A percentile compares a stretch with the other conserved stretches of the same genome.
phyloP scores from a whole-genome alignment of 2,888 invertebrate genomes.

The Drosophila picticornis region DNA sequence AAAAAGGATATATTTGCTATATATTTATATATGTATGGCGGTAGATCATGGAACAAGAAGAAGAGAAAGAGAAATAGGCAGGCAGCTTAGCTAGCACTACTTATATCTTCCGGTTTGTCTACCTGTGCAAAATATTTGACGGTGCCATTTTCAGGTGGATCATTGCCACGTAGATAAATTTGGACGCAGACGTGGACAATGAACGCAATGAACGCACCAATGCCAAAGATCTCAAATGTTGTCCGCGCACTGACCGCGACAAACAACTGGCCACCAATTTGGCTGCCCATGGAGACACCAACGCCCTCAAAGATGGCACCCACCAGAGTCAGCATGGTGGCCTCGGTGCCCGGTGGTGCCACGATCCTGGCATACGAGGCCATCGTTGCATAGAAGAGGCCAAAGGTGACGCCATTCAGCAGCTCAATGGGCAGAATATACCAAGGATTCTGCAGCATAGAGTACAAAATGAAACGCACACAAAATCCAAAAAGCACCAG shows the following conservation, averaged over 20 bases:
- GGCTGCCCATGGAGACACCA: slow-evolving; percentile 92
- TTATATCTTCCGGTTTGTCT: slow-evolving; percentile 86
- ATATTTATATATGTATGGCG: slow-evolving; percentile 18
- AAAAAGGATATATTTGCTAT: background rate
- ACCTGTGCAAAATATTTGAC: slow-evolving; percentile 88
- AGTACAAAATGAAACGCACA: slow-evolving; percentile 93
- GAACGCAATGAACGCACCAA: slow-evolving; percentile 88
- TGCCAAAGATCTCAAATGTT: slow-evolving; percentile 91
- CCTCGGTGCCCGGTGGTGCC: slow-evolving; percentile 93
- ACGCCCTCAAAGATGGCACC: slow-evolving; percentile 96
- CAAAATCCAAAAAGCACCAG: slow-evolving; percentile 92
- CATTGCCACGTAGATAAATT: slow-evolving; percentile 81
- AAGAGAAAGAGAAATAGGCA: background rate
- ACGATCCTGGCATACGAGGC: slow-evolving; percentile 94
- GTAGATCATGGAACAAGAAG: slow-evolving; percentile 39
- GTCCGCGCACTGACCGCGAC: slow-evolving; percentile 88
- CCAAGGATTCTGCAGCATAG: slow-evolving; percentile 92
- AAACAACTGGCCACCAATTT: slow-evolving; percentile 90
- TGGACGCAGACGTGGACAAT: slow-evolving; percentile 87
- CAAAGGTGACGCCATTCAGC: slow-evolving; percentile 94
- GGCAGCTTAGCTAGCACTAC: slow-evolving; percentile 75
- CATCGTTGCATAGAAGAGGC: slow-evolving; percentile 95
- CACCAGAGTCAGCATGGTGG: slow-evolving; percentile 94
- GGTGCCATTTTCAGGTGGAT: slow-evolving; percentile 82
- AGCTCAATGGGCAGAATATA: slow-evolving; percentile 93